Evolutionary conservation across 2,113 vertebrate species (phyloP).

Genomic region (Pholis gunnellus): DNA sequence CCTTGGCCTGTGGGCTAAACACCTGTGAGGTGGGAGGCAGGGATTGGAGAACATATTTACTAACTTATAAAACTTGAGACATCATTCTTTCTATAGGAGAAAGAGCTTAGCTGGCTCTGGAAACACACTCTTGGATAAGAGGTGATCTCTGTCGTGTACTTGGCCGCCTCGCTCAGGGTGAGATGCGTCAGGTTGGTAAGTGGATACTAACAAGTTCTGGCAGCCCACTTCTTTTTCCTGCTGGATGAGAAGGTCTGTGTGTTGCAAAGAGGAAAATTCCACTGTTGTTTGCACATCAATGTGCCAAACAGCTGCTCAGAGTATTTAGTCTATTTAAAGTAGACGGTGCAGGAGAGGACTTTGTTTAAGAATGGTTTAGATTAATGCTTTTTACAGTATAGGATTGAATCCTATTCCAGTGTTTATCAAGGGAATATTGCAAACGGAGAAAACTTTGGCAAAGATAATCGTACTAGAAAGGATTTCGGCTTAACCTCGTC

Average conservation of each 20-base stretch:
- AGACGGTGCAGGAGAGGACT: neutral
- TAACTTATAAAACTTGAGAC: neutral
- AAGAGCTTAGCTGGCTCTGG: neutral
- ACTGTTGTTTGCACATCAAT: neutral
- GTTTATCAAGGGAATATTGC: neutral
- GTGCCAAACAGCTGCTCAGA: neutral
- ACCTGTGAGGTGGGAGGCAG: conserved; percentile 8
- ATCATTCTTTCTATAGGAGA: neutral
- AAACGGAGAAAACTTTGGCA: neutral
- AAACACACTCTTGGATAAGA: neutral
- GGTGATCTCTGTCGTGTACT: neutral
- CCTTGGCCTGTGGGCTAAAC: conserved; percentile 14
- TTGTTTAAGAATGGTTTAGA: neutral
- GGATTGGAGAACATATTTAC: conserved; percentile 8
- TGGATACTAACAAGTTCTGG: neutral
- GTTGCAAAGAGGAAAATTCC: neutral
- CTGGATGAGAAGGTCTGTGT: neutral
- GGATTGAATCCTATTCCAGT: neutral
- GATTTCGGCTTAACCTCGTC: neutral
- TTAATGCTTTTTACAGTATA: neutral
- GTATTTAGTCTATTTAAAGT: neutral
- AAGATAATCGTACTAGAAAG: neutral
- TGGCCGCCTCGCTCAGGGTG: neutral
- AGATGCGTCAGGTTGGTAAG: neutral
- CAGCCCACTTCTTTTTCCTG: neutral